Evolutionary conservation across 2,888 invertebrate genomes (phyloP).

Genomic region (Tillus elongatus): DNA sequence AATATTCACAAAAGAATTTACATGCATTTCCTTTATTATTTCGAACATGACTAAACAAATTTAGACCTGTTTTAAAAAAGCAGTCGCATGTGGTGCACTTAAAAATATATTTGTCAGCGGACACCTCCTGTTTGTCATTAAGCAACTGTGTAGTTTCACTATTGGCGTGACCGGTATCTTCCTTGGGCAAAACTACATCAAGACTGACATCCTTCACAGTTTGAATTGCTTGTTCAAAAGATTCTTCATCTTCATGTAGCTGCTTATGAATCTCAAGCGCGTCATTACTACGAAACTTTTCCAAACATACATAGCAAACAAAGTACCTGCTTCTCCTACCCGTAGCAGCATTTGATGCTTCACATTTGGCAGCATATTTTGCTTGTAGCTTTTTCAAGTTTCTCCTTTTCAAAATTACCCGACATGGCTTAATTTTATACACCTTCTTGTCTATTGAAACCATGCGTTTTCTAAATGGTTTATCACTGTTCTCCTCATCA

Average conservation of each 20-base stretch:
- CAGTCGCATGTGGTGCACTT: constrained; percentile 14
- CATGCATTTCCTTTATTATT: background rate
- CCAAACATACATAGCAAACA: constrained; percentile 21
- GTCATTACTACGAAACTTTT: constrained; percentile 16
- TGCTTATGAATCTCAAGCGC: constrained; percentile 17
- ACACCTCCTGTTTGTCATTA: background rate
- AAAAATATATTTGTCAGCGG: constrained; percentile 7
- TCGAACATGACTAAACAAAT: background rate
- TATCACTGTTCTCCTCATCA: background rate
- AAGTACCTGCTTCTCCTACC: constrained; percentile 15
- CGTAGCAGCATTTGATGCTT: background rate
- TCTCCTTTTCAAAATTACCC: background rate
- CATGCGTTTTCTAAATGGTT: background rate
- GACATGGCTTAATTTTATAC: background rate
- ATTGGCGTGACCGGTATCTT: background rate
- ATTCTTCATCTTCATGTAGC: constrained; percentile 15
- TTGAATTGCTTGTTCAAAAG: background rate
- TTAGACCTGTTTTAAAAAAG: background rate
- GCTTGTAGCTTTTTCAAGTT: background rate
- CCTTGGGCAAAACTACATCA: background rate
- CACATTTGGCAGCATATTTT: background rate
- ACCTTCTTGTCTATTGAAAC: background rate
- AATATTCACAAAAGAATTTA: constrained; percentile 28
- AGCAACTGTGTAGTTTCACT: background rate
- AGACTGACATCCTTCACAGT: background rate